Percentiles rank a stretch among this genome's conserved stretches.
Conservation (phyloP, 1,140 invertebrate species). For the Hydropsyche tenuis region DNA sequence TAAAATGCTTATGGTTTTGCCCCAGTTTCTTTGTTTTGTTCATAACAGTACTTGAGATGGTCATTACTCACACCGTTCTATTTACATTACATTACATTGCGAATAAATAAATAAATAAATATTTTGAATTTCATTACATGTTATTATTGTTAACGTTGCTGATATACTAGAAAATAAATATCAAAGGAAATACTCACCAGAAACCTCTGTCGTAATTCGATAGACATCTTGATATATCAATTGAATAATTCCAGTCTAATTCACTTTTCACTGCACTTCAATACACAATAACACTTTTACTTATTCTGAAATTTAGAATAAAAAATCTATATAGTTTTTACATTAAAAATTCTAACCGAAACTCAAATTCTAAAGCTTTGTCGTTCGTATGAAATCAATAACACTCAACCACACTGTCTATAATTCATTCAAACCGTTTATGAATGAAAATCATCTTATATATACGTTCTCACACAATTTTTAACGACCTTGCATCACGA, state of each 20-base stretch:
- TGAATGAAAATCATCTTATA: too few species aligned
- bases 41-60: too few species aligned
- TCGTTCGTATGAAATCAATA: not conserved
- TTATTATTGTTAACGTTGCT: not conserved
- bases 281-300: not conserved
- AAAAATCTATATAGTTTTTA: not conserved
- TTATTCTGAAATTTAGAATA: not conserved
- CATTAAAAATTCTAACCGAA: too few species aligned
- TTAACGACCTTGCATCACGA: conserved; percentile 23
- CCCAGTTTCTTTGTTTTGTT: too few species aligned
- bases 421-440: too few species aligned
- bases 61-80: not conserved
- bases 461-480: not conserved
- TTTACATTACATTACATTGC: not conserved
- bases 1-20: too few species aligned
- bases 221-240: conserved; percentile 8
- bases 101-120: too few species aligned
- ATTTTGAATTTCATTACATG: too few species aligned
- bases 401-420: not conserved
- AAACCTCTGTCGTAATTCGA: not conserved
- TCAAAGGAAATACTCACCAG: conserved; percentile 27
- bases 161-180: not conserved
- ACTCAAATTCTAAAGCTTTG: too few species aligned
- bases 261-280: not conserved
- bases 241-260: not conserved